Base-by-base conservation (phyloP, 2,888 invertebrate genomes). In the Napeogenes sylphis region DNA sequence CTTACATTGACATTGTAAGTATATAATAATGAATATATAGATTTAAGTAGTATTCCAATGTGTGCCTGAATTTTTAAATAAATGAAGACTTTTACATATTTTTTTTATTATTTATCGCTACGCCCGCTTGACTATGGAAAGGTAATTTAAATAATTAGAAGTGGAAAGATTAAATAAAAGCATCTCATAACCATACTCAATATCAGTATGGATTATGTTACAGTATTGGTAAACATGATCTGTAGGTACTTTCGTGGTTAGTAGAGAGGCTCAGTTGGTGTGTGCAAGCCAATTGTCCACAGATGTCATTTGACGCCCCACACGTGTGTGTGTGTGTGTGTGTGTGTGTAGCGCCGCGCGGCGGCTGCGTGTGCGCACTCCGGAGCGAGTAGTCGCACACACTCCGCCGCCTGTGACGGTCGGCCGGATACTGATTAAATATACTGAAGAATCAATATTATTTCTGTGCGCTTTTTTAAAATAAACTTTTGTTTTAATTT, bases 381-480 rank as follows among this genome's bases (percentile, higher is more conserved):
- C 66, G 64, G 62, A 58, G 47, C 35, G 58, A 71, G 68, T 70
- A 73, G 73, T 74, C 68, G 67, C 62, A 56, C 55, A 45, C 51
- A 63, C 56, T 71, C 68, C 71, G 75, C 68, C 73, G 71, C 67
- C 64, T 63, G 56, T 45, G 73, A 64, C 78, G 71, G 75, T 73
- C 78, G 79, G 67, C 62, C 62, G 70, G 56, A 42, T 14, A 56
- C 58, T 62, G n/a, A 32, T 45, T 4, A 6, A 30, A 21, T 42
- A 33, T 4, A 56, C 53, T 54, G 54, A 35, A 59, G 38, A 32
- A 59, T 6, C 53, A 56, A 10, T 45, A 13, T 32, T 53, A 21
- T 21, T 53, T 42, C 45, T 53, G 4, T 45, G 53, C n/a, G 6
- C 38, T 33, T 47, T 54, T 38, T 21, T 8, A 35, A 55, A 14